These are phyloP conservation scores for Rhynchophorus ferrugineus DNA, from an alignment of 1,140 invertebrate species.

Conservation along the genomic window DNA sequence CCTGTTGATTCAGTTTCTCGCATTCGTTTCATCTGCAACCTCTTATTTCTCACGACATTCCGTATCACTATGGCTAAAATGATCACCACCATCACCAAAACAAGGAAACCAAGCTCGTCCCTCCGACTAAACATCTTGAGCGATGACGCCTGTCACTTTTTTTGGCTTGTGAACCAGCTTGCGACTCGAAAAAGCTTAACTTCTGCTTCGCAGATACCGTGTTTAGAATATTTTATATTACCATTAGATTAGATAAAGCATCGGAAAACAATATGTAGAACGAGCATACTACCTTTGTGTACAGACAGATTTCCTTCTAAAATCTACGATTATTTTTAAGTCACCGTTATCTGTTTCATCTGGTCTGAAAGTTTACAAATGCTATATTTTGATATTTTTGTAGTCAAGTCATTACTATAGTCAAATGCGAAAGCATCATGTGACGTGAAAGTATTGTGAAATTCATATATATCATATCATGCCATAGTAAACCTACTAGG, in stretches of 20 bases:
- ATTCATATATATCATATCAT: too few relatives aligned
- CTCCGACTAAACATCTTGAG: conserved; percentile 1
- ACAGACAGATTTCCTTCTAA: neutral
- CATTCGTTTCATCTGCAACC: conserved; percentile 1
- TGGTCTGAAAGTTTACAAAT: too few relatives aligned
- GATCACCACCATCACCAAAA: conserved; percentile 7
- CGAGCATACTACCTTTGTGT: neutral
- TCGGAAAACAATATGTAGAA: neutral
- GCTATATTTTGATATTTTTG: too few relatives aligned
- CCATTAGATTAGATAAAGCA: neutral
- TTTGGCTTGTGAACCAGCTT: too few relatives aligned
- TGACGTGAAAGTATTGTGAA: too few relatives aligned
- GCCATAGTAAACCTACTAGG: too few relatives aligned
- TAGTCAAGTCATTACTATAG: too few relatives aligned
- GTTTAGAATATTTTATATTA: neutral
- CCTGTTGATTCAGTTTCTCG: neutral
- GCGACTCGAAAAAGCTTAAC: too few relatives aligned
- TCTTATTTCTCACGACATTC: neutral
- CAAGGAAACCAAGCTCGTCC: conserved; percentile 8
- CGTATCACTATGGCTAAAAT: conserved; percentile 5
- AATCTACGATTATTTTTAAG: too few relatives aligned
- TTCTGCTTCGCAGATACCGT: neutral
- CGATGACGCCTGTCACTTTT: too few relatives aligned
- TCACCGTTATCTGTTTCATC: too few relatives aligned
- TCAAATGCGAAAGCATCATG: too few relatives aligned